A percentile compares a stretch with the other conserved stretches of the same genome.
phyloP scores from a whole-genome alignment of 2,113 vertebrate genomes.

The Lontra canadensis region DNA sequence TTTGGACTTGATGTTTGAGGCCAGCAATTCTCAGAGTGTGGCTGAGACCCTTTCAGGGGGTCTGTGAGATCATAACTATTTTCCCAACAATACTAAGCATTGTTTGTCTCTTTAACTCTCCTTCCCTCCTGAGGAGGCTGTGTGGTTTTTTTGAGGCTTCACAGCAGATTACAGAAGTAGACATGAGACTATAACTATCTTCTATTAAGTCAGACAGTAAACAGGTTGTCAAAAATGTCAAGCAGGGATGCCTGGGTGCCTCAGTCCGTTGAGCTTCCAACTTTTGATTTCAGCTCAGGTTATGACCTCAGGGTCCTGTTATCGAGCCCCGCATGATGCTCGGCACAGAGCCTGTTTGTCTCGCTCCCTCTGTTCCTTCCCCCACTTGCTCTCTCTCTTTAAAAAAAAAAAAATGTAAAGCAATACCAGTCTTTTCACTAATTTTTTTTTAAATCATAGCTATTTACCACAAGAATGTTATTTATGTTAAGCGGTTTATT shows the following conservation, averaged over 20 bases:
- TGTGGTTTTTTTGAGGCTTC: background rate
- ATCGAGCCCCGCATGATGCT: background rate
- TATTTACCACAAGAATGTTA: conserved; percentile 5
- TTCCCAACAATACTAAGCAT: background rate
- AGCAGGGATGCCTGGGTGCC: background rate
- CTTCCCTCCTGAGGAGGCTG: background rate
- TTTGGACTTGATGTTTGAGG: background rate
- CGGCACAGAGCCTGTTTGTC: background rate
- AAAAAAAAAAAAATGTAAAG: background rate
- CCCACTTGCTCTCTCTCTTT: background rate
- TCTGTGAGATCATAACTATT: background rate
- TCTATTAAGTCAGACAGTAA: background rate
- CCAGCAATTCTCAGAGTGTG: background rate
- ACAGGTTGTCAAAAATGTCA: background rate
- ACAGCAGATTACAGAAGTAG: background rate
- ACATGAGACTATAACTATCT: background rate
- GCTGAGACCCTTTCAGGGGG: background rate
- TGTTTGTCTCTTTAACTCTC: background rate
- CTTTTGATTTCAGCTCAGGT: background rate
- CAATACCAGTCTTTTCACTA: background rate
- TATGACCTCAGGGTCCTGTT: background rate
- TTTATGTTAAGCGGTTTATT: background rate
- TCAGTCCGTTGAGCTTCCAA: background rate
- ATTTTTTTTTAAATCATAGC: background rate
- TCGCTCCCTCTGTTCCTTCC: background rate